Conservation (phyloP, 2,797 vertebrate genomes). For the Rhinella marina region DNA sequence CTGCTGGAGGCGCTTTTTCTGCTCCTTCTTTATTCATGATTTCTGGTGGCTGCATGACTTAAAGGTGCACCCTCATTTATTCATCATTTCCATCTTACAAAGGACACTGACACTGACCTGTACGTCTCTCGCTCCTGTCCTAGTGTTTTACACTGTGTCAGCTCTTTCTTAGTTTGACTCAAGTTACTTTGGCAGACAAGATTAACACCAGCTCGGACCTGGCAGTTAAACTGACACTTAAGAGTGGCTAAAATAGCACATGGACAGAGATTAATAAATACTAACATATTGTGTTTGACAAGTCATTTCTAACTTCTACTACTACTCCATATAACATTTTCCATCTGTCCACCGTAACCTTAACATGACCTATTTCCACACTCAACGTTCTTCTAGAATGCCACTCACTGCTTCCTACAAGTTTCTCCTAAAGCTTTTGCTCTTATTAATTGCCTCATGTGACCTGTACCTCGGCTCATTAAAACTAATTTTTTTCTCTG, state of each 20-base stretch:
- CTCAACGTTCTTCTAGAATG: background rate
- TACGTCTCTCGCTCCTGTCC: slow-evolving; percentile 13
- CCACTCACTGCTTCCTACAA: background rate
- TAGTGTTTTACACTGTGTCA: slow-evolving; percentile 49
- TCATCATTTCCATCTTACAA: background rate
- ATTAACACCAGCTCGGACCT: slow-evolving; percentile 49
- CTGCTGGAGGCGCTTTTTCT: slow-evolving; percentile 76
- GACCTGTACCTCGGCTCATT: slow-evolving; percentile 15
- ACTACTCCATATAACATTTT: slow-evolving; percentile 33
- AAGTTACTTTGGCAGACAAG: slow-evolving; percentile 55
- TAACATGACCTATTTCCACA: background rate
- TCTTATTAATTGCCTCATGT: slow-evolving; percentile 33
- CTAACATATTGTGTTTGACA: slow-evolving; percentile 50
- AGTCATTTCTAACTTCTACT: slow-evolving; percentile 38
- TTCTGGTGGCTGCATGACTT: slow-evolving; percentile 61
- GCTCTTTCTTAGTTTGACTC: slow-evolving; percentile 52
- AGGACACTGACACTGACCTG: slow-evolving; percentile 28
- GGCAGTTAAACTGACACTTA: slow-evolving; percentile 55
- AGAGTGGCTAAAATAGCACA: slow-evolving; percentile 45
- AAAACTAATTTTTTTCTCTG: background rate
- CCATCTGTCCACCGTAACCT: slow-evolving; percentile 11
- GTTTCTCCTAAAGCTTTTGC: background rate
- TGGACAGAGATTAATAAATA: slow-evolving; percentile 53
- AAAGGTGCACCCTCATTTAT: slow-evolving; percentile 52
- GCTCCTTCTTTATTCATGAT: slow-evolving; percentile 76